These are phyloP conservation scores for Dinomys branickii DNA, from an alignment of 2,113 vertebrate species.

Conservation along the genomic window DNA sequence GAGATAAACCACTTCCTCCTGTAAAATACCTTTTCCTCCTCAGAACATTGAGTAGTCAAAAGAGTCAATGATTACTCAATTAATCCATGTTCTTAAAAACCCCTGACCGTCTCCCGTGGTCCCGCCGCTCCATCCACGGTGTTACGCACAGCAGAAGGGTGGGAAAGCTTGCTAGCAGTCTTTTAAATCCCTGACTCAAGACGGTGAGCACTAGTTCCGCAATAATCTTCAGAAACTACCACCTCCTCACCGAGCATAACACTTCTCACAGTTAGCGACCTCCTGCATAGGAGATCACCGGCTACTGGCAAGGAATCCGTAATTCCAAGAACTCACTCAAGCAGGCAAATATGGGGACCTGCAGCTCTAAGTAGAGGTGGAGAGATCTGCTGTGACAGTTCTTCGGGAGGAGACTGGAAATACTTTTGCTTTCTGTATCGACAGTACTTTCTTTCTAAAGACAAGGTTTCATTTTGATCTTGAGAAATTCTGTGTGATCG, in stretches of 20 bases:
- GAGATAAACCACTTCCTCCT: conserved; percentile 44
- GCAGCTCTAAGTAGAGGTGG: not conserved
- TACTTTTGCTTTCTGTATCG: conserved; percentile 82
- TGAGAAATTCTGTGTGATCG: conserved; percentile 84
- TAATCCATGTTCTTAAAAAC: conserved; percentile 4
- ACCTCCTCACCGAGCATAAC: conserved; percentile 86
- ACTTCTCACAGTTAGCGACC: conserved; percentile 68
- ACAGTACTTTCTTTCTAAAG: conserved; percentile 69
- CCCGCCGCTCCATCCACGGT: conserved; percentile 13
- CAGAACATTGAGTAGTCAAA: conserved; percentile 17
- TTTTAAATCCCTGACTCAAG: conserved; percentile 81
- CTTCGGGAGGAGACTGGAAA: conserved; percentile 10
- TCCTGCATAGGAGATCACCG: conserved; percentile 84
- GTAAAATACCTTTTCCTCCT: conserved; percentile 48
- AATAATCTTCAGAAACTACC: conserved; percentile 84
- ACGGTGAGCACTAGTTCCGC: conserved; percentile 80
- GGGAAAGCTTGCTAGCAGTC: conserved; percentile 71
- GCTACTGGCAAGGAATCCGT: conserved; percentile 75
- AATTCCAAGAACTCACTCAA: conserved; percentile 83
- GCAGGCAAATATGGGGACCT: conserved; percentile 70
- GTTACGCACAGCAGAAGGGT: conserved; percentile 75
- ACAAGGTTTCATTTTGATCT: conserved; percentile 81
- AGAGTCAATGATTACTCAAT: conserved; percentile 22
- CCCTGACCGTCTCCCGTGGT: not conserved
- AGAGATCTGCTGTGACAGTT: not conserved